These are phyloP conservation scores for Porites rus DNA, from an alignment of 92 coral and sea anemone genomes.

Conservation along the genomic window DNA sequence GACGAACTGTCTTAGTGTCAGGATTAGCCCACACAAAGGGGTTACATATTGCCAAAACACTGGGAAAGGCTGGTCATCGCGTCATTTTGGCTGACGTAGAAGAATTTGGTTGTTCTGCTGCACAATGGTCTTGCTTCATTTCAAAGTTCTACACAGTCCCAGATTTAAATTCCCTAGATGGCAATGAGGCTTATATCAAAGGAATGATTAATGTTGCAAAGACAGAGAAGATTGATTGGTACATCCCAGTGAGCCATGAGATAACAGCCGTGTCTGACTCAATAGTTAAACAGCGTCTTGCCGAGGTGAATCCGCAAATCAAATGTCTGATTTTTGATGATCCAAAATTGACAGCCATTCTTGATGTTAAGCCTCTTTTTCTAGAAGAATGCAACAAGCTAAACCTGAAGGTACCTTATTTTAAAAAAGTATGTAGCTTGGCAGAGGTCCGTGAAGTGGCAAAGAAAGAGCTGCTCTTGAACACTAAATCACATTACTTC, in stretches of 20 bases:
- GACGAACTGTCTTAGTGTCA: conserved; percentile 58
- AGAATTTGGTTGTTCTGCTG: conserved; percentile 55
- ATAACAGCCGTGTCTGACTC: conserved; percentile 46
- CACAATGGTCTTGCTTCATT: conserved; percentile 53
- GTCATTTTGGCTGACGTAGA: conserved; percentile 51
- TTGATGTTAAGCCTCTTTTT: conserved; percentile 51
- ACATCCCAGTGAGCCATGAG: conserved; percentile 60
- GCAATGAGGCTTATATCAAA: conserved; percentile 39
- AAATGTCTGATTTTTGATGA: conserved; percentile 59
- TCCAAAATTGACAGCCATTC: conserved; percentile 47
- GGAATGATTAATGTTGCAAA: conserved; percentile 51
- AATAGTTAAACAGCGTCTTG: conserved; percentile 47
- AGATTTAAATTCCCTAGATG: conserved; percentile 33
- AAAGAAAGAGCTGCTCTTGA: conserved; percentile 29
- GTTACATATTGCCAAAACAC: conserved; percentile 41
- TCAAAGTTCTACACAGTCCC: conserved; percentile 49
- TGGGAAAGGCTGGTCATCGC: conserved; percentile 63
- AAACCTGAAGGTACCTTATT: conserved; percentile 43
- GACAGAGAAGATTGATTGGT: conserved; percentile 65
- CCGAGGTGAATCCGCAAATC: conserved; percentile 39
- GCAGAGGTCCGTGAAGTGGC: conserved; percentile 41
- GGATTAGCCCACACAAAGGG: conserved; percentile 50
- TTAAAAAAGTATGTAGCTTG: conserved; percentile 15
- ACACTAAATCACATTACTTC: conserved; percentile 36
- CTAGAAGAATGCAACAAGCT: conserved; percentile 48